phyloP scores from a whole-genome alignment of 2,113 vertebrate genomes.

The Mohoua ochrocephala region DNA sequence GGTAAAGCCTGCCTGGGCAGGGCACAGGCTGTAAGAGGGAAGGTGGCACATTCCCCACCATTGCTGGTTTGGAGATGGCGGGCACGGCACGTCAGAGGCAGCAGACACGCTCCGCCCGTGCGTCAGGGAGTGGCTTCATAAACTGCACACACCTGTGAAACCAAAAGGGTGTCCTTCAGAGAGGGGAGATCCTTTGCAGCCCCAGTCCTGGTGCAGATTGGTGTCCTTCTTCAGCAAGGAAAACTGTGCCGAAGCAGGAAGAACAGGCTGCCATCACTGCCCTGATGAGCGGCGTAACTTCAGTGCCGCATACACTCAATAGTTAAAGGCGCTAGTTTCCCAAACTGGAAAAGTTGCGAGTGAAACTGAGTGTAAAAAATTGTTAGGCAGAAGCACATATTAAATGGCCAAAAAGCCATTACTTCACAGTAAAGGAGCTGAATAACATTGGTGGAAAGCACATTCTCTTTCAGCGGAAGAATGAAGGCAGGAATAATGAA shows the following conservation, averaged over 20 bases:
- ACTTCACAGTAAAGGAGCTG: not conserved
- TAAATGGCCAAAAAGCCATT: not conserved
- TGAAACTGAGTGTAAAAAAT: not conserved
- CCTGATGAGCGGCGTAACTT: not conserved
- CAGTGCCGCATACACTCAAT: not conserved
- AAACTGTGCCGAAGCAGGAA: not conserved
- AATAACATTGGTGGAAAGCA: not conserved
- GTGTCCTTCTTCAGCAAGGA: not conserved
- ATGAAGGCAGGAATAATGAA: slow-evolving; percentile 17
- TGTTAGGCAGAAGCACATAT: not conserved
- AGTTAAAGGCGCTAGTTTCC: not conserved
- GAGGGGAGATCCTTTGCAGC: not conserved
- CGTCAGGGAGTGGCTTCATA: not conserved
- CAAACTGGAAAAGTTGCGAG: not conserved
- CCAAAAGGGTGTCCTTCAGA: fast-evolving
- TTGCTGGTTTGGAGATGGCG: fast-evolving
- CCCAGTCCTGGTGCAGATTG: fast-evolving
- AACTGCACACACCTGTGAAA: not conserved
- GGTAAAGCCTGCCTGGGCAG: not conserved
- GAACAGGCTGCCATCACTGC: not conserved
- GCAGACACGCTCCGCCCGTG: not conserved
- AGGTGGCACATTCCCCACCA: not conserved
- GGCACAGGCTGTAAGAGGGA: not conserved
- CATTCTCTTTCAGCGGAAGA: not conserved
- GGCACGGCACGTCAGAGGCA: not conserved